Evolutionary conservation across 2,888 invertebrate species (phyloP).

Genomic region (Clanis bilineata): DNA sequence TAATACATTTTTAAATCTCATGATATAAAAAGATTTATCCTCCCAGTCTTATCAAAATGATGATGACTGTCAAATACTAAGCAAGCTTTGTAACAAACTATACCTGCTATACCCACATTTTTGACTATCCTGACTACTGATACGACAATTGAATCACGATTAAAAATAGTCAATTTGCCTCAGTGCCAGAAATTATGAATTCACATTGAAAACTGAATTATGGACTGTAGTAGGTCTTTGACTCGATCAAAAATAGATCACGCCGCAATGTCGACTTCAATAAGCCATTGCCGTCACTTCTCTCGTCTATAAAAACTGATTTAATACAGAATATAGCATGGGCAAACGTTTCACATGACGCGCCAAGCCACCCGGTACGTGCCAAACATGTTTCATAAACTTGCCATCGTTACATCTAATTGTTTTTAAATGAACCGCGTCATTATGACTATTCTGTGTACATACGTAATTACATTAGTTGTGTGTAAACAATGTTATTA

Average conservation of each 20-base stretch:
- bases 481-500: background rate
- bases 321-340: background rate
- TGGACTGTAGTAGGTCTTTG: background rate
- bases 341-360: background rate
- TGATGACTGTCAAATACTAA: too few relatives aligned
- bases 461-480: background rate
- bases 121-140: too few relatives aligned
- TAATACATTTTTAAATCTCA: background rate
- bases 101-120: too few relatives aligned
- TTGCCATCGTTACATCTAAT: background rate
- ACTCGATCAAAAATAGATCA: conserved; percentile 4
- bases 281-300: background rate
- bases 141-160: background rate
- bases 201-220: background rate
- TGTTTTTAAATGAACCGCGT: background rate
- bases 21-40: too few relatives aligned
- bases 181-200: background rate
- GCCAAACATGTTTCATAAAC: background rate
- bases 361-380: background rate
- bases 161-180: background rate
- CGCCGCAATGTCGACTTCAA: background rate
- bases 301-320: background rate
- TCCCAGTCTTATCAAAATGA: too few relatives aligned
- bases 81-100: too few relatives aligned
- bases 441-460: background rate